Evolutionary conservation across 2,797 vertebrate species (phyloP), one percentile per base, ranked within the genome.

Genomic region (Sebastes hubbsi): DNA sequence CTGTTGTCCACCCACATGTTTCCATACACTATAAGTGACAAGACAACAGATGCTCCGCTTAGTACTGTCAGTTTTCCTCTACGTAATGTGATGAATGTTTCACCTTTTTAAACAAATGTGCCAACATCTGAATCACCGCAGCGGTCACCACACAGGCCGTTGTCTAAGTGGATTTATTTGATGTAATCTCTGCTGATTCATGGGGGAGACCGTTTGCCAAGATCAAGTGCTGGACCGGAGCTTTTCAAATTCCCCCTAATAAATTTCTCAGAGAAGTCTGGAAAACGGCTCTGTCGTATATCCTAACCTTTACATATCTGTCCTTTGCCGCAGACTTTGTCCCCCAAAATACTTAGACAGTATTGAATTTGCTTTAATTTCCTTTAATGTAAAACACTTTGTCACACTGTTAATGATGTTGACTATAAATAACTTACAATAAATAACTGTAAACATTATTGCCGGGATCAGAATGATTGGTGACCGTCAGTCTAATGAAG

Each of bases 111-210:
- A 73, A 69, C 68, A 62, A 66, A 62, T 54, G 58, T 72, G 75
- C 68, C 75, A 79, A 60, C 74, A 64, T 79, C 72, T 71, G 75
- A 87, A 59, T 80, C 11, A 77, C 77, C 8, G n/a, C 65, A n/a
- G 54, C 52, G 62, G 69, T 77, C 78, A 76, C 72, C 64, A 55
- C 77, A 62, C 74, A 78, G 73, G 73, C 59, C 55, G 58, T 52
- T 62, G 72, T 68, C 64, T 4, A 36, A 67, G 34, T 73, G 32
- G 61, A 86, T 86, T 84, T 74, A 74, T 74, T 61, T 78, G 29
- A 80, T 56, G 77, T 72, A 63, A 38, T 74, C 55, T 60, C 25
- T 34, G 78, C 62, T 86, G 81, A 82, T 80, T 88, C 77, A 75
- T 58, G 10, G 58, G 25, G 52, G 34, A 54, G 52, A 75, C 29